These are phyloP conservation scores for Drosophila borborema DNA, from an alignment of 2,888 invertebrate species.

Conservation along the genomic window DNA sequence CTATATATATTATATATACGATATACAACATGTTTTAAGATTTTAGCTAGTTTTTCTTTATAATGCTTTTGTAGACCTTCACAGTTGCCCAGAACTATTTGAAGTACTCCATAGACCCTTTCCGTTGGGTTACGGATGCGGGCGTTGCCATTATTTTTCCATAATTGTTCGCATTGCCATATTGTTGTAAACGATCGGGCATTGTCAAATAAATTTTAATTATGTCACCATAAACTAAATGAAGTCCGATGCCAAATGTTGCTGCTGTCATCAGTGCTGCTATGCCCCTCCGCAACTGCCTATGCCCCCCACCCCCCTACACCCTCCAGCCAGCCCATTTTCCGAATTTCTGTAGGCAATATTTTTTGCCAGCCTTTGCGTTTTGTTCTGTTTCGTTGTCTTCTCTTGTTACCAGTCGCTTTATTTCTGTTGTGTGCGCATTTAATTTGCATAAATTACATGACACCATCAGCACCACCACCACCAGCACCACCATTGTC, in stretches of 20 bases:
- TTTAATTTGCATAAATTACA: constrained; percentile 80
- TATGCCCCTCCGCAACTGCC: not conserved
- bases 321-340: not conserved
- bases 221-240: constrained; percentile 78
- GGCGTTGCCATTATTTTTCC: constrained; percentile 47
- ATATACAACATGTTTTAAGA: not conserved
- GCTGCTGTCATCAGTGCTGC: constrained; percentile 39
- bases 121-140: constrained; percentile 40
- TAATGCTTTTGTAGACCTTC: not conserved
- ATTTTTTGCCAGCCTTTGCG: constrained; percentile 39
- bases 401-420: constrained; percentile 51
- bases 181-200: constrained; percentile 46
- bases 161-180: constrained; percentile 24
- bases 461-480: constrained; percentile 21
- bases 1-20: not conserved
- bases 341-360: constrained; percentile 29
- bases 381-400: constrained; percentile 28
- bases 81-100: not conserved
- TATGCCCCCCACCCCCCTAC: not conserved
- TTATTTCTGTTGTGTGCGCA: constrained; percentile 66
- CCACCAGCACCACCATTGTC: constrained; percentile 6
- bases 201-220: constrained; percentile 76
- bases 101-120: not conserved
- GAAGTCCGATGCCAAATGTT: constrained; percentile 44
- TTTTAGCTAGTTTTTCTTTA: not conserved